Base-by-base conservation (phyloP, 2,797 vertebrate species). In the Enteromius unitaeniatus region DNA sequence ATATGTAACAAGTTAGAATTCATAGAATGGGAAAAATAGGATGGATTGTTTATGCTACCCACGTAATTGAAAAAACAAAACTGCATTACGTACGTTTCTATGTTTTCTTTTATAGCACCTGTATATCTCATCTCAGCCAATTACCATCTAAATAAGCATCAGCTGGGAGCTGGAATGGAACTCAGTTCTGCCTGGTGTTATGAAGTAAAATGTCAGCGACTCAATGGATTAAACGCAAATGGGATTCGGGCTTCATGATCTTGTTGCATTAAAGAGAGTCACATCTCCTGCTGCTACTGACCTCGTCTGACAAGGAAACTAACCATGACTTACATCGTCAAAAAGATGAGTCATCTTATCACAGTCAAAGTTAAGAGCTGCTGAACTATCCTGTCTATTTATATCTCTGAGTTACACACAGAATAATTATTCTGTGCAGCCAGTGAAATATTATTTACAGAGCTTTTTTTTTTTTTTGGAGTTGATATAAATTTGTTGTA, bases 261-360 rank as follows among this genome's bases (percentile, higher is more conserved):
- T 31, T 11, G 17, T 62, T 75, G 79, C 45, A 65, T 85, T 81
- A 79, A 26, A 34, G 78, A 51, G 73, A 78, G 70, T 58, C 15
- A 11, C 68, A 55, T n/a, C 74, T 78, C 79, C 60, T 49, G 69
- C 82, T 74, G 72, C 81, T 58, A 23, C 68, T 64, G 69, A 74
- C 55, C 53, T 42, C 42, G 11, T 72, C 42, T 80, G 79, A 84
- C 82, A 84, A 78, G 47, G 49, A 62, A 79, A 82, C 60, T 64
- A 79, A 84, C 81, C 40, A 76, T 37, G 65, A 69, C 51, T 86
- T 76, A 83, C 72, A 81, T 88, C 79, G 78, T 82, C 84, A 82
- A 81, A 88, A 67, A 65, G 31, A 62, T 82, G 87, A 86, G 79
- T 84, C 79, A 84, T 79, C 64, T 79, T n/a, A 79, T 82, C 74